phyloP scores from a whole-genome alignment of 2,113 vertebrate species.

The Chloropsis cyanopogon region DNA sequence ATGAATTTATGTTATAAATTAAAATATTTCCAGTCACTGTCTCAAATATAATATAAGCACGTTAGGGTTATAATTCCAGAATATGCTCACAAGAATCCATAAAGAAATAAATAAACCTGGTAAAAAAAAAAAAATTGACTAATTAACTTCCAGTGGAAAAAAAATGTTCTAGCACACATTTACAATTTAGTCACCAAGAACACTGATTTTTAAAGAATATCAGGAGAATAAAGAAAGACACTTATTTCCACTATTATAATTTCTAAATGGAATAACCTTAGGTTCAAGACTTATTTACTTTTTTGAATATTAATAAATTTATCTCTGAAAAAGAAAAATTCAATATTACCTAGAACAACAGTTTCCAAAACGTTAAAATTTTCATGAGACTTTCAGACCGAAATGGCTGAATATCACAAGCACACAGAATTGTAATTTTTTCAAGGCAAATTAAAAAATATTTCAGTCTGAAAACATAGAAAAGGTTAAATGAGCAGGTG shows the following conservation, averaged over 20 bases:
- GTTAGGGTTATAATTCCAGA: neutral
- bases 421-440: neutral
- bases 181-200: neutral
- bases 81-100: neutral
- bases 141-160: neutral
- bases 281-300: neutral
- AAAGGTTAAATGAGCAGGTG: neutral
- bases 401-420: neutral
- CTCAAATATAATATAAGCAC: neutral
- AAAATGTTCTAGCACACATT: neutral
- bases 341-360: neutral
- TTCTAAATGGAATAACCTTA: neutral
- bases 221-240: neutral
- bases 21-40: neutral
- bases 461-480: neutral
- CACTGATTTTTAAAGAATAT: neutral
- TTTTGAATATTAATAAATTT: neutral
- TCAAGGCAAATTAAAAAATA: neutral
- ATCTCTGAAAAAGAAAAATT: neutral
- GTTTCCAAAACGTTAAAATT: neutral
- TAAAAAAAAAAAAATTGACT: neutral
- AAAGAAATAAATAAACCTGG: neutral
- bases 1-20: neutral
- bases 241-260: neutral
- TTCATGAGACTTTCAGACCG: neutral